Evolutionary conservation across 2,797 vertebrate species (phyloP).

Genomic region (Bucorvus abyssinicus): DNA sequence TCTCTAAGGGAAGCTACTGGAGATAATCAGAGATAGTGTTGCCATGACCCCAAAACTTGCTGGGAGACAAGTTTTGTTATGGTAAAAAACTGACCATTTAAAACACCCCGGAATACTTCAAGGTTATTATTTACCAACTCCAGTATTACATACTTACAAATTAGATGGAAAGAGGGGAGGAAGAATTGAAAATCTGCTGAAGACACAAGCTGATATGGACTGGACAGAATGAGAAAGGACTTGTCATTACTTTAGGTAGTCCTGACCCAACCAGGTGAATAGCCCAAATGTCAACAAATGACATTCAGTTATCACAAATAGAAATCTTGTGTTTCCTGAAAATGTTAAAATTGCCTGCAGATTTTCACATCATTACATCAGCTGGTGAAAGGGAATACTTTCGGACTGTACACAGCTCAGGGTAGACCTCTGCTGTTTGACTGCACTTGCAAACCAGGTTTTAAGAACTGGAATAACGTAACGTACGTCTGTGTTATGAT

Average conservation of each 20-base stretch:
- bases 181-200: not conserved
- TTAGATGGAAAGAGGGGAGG: not conserved
- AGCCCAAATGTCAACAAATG: not conserved
- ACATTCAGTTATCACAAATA: not conserved
- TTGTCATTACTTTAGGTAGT: not conserved
- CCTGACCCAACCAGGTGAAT: not conserved
- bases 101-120: not conserved
- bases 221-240: not conserved
- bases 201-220: not conserved
- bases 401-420: not conserved
- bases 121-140: not conserved
- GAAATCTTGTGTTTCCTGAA: not conserved
- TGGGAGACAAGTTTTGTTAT: not conserved
- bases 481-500: not conserved
- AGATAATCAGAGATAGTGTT: not conserved
- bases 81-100: not conserved
- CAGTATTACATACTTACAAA: not conserved
- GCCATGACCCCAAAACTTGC: not conserved
- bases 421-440: constrained; percentile 62
- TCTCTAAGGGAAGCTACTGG: not conserved
- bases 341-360: not conserved
- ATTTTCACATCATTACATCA: not conserved
- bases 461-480: not conserved
- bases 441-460: not conserved
- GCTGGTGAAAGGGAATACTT: not conserved